These are phyloP conservation scores for Eugnorisma glareosa DNA, from an alignment of 2,888 invertebrate species.

Conservation along the genomic window DNA sequence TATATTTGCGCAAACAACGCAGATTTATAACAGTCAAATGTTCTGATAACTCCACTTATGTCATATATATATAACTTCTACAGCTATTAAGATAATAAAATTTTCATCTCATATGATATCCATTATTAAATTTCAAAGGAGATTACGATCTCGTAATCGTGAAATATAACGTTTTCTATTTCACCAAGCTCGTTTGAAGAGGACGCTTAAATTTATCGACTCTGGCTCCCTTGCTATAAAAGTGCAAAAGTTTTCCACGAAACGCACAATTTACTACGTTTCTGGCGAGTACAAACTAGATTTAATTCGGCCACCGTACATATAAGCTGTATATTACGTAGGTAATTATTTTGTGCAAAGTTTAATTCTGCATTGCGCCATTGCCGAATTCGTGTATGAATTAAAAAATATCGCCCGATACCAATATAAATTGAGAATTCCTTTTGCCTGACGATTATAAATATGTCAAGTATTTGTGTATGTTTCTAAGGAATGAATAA, in stretches of 20 bases:
- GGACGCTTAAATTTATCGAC: slow-evolving; percentile 82
- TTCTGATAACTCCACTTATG: slow-evolving; percentile 16
- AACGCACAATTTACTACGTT: slow-evolving; percentile 80
- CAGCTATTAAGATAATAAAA: slow-evolving; percentile 74
- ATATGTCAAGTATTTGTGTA: slow-evolving; percentile 58
- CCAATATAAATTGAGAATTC: slow-evolving; percentile 68
- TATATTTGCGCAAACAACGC: slow-evolving; percentile 26
- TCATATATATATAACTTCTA: slow-evolving; percentile 28
- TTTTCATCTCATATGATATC: slow-evolving; percentile 77
- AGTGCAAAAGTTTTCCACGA: slow-evolving; percentile 80
- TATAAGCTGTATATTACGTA: slow-evolving; percentile 68
- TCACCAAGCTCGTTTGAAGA: slow-evolving; percentile 79
- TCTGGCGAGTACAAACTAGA: slow-evolving; percentile 74
- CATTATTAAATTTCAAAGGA: slow-evolving; percentile 85
- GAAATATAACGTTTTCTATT: slow-evolving; percentile 82
- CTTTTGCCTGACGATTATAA: slow-evolving; percentile 63
- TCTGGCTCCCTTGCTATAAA: slow-evolving; percentile 79
- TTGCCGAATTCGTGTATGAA: slow-evolving; percentile 73
- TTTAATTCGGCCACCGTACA: slow-evolving; percentile 72
- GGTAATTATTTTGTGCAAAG: slow-evolving; percentile 78
- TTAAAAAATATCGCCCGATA: slow-evolving; percentile 74
- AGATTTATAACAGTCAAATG: slow-evolving; percentile 34
- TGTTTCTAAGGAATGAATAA: slow-evolving; percentile 70
- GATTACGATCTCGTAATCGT: slow-evolving; percentile 84
- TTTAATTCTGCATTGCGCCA: slow-evolving; percentile 83